Conservation (phyloP, 2,888 invertebrate species). For the Neoascia interrupta region DNA sequence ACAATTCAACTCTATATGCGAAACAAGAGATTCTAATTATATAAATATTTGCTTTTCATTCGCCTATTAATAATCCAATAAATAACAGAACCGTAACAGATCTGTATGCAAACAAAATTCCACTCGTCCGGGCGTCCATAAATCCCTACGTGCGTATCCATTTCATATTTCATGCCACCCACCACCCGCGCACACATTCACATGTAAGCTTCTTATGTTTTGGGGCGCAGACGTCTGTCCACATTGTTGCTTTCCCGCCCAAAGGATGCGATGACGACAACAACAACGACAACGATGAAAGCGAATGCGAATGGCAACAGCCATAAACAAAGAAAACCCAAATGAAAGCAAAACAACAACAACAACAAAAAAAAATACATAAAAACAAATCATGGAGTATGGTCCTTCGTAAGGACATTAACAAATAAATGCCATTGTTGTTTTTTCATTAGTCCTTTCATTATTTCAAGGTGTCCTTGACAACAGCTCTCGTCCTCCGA, state of each 20-base stretch:
- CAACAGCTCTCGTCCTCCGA: conserved; percentile 44
- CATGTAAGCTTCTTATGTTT: conserved; percentile 31
- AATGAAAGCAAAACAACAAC: conserved; percentile 1
- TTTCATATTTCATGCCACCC: conserved; percentile 13
- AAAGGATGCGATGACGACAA: conserved; percentile 8
- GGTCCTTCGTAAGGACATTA: conserved; percentile 63
- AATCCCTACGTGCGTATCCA: conserved; percentile 18
- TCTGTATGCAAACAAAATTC: conserved; percentile 27
- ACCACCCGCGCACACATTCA: background rate
- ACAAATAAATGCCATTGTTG: conserved; percentile 67
- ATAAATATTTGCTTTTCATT: conserved; percentile 55
- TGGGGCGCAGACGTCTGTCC: conserved; percentile 42
- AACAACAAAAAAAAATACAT: conserved; percentile 5
- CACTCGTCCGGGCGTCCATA: background rate
- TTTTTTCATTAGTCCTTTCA: conserved; percentile 69
- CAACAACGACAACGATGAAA: background rate
- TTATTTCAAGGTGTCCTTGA: conserved; percentile 69
- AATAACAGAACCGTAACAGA: conserved; percentile 32
- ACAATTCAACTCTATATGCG: background rate
- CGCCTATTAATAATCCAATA: conserved; percentile 52
- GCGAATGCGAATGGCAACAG: conserved; percentile 7
- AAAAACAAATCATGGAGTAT: conserved; percentile 59
- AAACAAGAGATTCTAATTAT: conserved; percentile 40
- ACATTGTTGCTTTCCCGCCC: conserved; percentile 39
- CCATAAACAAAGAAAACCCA: conserved; percentile 21